A percentile compares a stretch with the other conserved stretches of the same genome.
Conservation (phyloP, 2,113 vertebrate genomes). For the Charina bottae region DNA sequence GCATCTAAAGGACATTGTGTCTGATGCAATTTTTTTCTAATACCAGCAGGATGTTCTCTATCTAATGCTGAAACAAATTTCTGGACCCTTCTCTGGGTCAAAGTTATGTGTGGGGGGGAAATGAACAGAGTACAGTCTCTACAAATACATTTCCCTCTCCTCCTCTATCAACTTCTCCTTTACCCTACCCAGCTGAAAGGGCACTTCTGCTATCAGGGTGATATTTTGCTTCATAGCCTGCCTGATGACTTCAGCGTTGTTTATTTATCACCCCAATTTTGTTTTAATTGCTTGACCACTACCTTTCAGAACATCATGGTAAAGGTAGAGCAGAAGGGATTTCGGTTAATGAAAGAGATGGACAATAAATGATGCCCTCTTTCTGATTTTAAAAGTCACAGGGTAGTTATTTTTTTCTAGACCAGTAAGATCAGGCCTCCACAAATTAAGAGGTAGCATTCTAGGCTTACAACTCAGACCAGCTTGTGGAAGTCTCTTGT, state of each 20-base stretch:
- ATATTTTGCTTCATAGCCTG: neutral
- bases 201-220: neutral
- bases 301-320: neutral
- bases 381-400: neutral
- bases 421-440: neutral
- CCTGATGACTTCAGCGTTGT: slow-evolving; percentile 42
- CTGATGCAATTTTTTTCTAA: neutral
- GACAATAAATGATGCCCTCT: neutral
- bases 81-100: neutral
- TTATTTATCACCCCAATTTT: slow-evolving; percentile 59
- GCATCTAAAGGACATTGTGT: neutral
- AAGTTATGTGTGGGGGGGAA: neutral
- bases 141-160: neutral
- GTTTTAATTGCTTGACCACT: slow-evolving; percentile 59
- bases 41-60: neutral
- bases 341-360: slow-evolving; percentile 36
- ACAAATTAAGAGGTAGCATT: neutral
- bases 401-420: neutral
- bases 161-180: neutral
- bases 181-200: neutral
- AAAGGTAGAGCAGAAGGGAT: slow-evolving; percentile 13
- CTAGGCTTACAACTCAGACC: neutral
- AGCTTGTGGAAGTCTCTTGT: neutral
- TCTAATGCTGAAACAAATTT: neutral
- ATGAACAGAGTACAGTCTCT: no score